Conservation (phyloP, 1,140 invertebrate genomes). For the Phocides pigmalion region DNA sequence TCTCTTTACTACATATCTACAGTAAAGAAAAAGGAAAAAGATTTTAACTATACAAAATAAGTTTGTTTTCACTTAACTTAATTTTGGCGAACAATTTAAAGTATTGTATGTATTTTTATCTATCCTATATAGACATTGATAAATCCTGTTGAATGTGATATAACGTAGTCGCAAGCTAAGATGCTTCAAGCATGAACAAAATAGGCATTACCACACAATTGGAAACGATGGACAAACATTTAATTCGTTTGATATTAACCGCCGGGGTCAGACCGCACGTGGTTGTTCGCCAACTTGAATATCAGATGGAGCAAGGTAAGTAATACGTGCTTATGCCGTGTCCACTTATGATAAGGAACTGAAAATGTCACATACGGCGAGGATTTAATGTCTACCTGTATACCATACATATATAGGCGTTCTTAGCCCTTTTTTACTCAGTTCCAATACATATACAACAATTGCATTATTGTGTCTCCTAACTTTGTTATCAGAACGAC, state of each 20-base stretch:
- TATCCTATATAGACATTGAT: background rate
- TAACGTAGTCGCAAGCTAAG: conserved; percentile 44
- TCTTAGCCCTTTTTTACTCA: conserved; percentile 1
- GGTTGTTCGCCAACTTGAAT: conserved; percentile 42
- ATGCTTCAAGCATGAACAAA: conserved; percentile 42
- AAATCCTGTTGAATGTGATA: conserved; percentile 36
- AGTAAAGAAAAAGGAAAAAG: no score
- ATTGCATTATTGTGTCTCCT: no score
- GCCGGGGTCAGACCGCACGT: conserved; percentile 47
- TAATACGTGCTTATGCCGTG: conserved; percentile 32
- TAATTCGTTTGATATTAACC: conserved; percentile 53
- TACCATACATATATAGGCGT: background rate
- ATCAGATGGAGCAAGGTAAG: conserved; percentile 45
- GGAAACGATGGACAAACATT: conserved; percentile 41
- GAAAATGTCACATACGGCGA: conserved; percentile 9
- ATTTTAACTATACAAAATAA: no score
- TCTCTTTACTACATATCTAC: no score
- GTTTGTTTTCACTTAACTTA: no score
- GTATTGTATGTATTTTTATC: no score
- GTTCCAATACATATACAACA: no score
- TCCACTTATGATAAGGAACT: conserved; percentile 18
- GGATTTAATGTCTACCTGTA: conserved; percentile 8
- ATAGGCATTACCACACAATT: conserved; percentile 35
- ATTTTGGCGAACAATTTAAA: no score
- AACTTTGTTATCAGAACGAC: no score